Evolutionary conservation across 2,113 vertebrate species (phyloP).

Genomic region (Etheostoma cragini): DNA sequence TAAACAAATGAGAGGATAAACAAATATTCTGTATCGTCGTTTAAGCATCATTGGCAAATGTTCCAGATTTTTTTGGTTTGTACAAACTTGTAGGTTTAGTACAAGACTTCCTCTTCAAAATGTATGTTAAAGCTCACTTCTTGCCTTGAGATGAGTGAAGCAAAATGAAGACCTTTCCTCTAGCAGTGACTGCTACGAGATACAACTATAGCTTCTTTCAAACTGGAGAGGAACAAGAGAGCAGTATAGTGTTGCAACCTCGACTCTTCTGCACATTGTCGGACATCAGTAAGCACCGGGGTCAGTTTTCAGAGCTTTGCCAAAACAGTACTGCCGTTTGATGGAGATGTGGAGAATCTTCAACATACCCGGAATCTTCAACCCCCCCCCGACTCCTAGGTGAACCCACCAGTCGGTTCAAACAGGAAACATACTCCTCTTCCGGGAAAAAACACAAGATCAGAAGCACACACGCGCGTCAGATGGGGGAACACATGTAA

Average conservation of each 20-base stretch:
- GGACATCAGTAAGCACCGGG: conserved; percentile 66
- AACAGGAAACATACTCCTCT: conserved; percentile 76
- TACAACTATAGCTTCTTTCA: conserved; percentile 5
- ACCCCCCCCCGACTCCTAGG: conserved; percentile 67
- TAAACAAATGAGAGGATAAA: conserved; percentile 28
- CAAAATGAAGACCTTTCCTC: not conserved
- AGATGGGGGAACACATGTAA: conserved; percentile 65
- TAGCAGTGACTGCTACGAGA: not conserved
- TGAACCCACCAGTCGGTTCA: conserved; percentile 77
- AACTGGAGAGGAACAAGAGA: conserved; percentile 9
- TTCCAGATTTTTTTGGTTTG: not conserved
- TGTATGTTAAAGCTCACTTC: not conserved
- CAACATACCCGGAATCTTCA: conserved; percentile 77
- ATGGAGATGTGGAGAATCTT: conserved; percentile 78
- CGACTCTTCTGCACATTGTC: conserved; percentile 41
- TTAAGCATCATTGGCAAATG: not conserved
- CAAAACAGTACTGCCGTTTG: conserved; percentile 76
- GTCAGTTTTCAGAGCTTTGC: conserved; percentile 78
- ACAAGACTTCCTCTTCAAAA: not conserved
- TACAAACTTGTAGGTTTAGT: not conserved
- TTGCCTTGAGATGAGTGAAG: not conserved
- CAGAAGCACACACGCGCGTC: conserved; percentile 74
- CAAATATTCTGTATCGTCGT: not conserved
- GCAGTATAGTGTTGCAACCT: conserved; percentile 23
- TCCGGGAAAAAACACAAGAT: conserved; percentile 65